Evolutionary conservation across 2,797 vertebrate genomes (phyloP).

Genomic region (Xenopus petersii): DNA sequence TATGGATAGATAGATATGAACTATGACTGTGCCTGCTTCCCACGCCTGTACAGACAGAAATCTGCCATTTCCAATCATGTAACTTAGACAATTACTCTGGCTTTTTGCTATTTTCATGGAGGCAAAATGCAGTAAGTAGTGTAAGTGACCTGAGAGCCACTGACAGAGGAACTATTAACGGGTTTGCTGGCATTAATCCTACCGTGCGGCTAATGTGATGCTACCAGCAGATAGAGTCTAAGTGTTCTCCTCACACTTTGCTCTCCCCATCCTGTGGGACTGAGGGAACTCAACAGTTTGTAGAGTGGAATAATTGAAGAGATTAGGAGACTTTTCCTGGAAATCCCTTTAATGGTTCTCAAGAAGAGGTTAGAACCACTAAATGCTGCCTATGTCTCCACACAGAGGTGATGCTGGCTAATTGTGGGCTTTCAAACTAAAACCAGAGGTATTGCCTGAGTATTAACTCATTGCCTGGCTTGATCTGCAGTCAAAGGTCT

Average conservation of each 20-base stretch:
- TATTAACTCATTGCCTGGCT: neutral
- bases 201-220: slow-evolving; percentile 13
- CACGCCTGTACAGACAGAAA: too few species aligned
- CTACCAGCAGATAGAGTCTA: slow-evolving; percentile 9
- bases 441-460: slow-evolving; percentile 1
- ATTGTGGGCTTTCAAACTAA: slow-evolving; percentile 12
- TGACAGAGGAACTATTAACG: neutral
- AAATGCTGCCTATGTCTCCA: slow-evolving; percentile 15
- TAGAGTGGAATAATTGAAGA: slow-evolving; percentile 24
- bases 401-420: slow-evolving; percentile 10
- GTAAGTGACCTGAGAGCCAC: slow-evolving; percentile 1
- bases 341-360: slow-evolving; percentile 27
- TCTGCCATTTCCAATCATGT: too few species aligned
- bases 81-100: too few species aligned
- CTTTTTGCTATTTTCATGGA: neutral
- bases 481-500: neutral
- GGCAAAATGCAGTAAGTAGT: neutral
- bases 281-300: slow-evolving; percentile 12
- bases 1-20: too few species aligned
- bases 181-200: slow-evolving; percentile 9
- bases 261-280: slow-evolving; percentile 13
- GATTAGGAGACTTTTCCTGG: slow-evolving; percentile 26
- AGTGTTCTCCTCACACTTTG: slow-evolving; percentile 11
- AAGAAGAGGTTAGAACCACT: slow-evolving; percentile 15
- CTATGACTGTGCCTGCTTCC: too few species aligned